Evolutionary conservation across 2,113 vertebrate genomes (phyloP).

Genomic region (Gyps fulvus): DNA sequence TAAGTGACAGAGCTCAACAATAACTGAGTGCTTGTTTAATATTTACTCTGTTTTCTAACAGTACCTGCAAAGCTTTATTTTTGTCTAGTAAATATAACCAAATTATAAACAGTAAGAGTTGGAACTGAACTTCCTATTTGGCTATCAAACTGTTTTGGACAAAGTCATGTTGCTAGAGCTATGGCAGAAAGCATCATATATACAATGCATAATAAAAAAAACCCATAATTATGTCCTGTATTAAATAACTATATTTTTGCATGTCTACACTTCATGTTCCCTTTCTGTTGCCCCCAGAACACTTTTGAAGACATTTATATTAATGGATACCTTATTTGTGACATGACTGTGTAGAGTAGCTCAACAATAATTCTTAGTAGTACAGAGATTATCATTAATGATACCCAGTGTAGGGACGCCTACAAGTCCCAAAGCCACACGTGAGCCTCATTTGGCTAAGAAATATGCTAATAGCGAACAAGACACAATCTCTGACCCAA

Average conservation of each 20-base stretch:
- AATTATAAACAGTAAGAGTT: background rate
- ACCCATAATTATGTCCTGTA: background rate
- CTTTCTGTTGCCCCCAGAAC: background rate
- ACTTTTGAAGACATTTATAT: background rate
- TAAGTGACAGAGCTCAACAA: slow-evolving; percentile 48
- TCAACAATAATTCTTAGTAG: background rate
- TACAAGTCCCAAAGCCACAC: background rate
- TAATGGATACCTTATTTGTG: background rate
- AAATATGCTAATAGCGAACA: background rate
- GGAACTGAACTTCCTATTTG: background rate
- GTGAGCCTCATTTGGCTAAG: background rate
- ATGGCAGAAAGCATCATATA: background rate
- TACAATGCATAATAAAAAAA: background rate
- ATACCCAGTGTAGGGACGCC: background rate
- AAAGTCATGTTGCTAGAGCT: background rate
- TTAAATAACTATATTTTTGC: background rate
- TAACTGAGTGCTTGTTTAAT: slow-evolving; percentile 48
- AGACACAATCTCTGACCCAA: background rate
- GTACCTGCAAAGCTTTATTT: slow-evolving; percentile 27
- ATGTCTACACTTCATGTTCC: background rate
- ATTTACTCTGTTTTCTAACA: slow-evolving; percentile 44
- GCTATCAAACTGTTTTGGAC: background rate
- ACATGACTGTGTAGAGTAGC: background rate
- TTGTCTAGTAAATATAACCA: slow-evolving; percentile 1
- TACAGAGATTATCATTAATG: background rate